Evolutionary conservation across 2,888 invertebrate genomes (phyloP).

Genomic region (Patella ulyssiponensis): DNA sequence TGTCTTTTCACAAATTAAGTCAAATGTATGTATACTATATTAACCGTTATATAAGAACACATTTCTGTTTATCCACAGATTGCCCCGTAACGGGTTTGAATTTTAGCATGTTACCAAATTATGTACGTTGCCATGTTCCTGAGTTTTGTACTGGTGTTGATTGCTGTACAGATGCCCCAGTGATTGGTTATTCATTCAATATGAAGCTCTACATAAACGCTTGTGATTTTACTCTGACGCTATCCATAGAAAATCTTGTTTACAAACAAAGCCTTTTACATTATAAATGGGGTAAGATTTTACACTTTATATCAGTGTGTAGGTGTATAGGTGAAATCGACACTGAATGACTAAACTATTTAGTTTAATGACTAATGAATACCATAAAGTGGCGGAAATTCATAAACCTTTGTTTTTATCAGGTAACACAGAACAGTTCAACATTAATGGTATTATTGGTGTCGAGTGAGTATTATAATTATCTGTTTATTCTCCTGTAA

Average conservation of each 20-base stretch:
- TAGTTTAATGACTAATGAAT: no score
- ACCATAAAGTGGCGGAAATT: no score
- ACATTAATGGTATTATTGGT: conserved; percentile 38
- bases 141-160: conserved; percentile 48
- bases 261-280: conserved; percentile 38
- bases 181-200: conserved; percentile 39
- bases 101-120: neutral
- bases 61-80: no score
- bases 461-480: conserved; percentile 40
- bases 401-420: conserved; percentile 12
- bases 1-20: no score
- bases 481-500: no score
- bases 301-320: no score
- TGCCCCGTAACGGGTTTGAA: no score
- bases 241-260: conserved; percentile 48
- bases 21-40: no score
- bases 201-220: conserved; percentile 44
- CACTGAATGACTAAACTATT: neutral
- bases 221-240: conserved; percentile 42
- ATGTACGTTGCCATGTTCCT: conserved; percentile 43
- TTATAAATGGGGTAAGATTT: conserved; percentile 45
- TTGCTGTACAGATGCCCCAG: conserved; percentile 46
- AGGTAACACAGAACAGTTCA: conserved; percentile 36
- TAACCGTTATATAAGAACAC: neutral
- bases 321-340: no score